Evolutionary conservation across 2,888 invertebrate genomes (phyloP).

Genomic region (Microchrysa polita): DNA sequence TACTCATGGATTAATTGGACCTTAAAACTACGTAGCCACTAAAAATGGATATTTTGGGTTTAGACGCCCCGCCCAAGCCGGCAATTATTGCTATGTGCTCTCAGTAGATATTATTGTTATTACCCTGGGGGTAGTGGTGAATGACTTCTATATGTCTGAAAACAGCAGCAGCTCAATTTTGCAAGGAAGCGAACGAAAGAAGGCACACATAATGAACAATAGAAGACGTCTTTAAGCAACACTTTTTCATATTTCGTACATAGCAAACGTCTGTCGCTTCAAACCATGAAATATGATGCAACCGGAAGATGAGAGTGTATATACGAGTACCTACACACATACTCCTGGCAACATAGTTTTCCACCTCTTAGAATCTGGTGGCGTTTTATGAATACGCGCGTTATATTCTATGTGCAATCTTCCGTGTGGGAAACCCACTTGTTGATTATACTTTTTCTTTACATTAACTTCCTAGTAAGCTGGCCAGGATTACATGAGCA

Average conservation of each 20-base stretch:
- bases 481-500: conserved; percentile 13
- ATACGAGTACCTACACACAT: too few species aligned
- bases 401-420: conserved; percentile 16
- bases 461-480: conserved; percentile 40
- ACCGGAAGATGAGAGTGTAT: neutral
- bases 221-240: conserved; percentile 31
- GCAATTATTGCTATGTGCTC: conserved; percentile 1
- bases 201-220: conserved; percentile 38
- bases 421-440: conserved; percentile 38
- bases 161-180: neutral
- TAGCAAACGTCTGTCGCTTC: neutral
- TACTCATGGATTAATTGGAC: conserved; percentile 20
- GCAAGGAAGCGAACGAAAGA: conserved; percentile 5
- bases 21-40: neutral
- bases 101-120: conserved; percentile 5
- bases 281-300: neutral
- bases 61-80: conserved; percentile 26
- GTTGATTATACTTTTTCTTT: conserved; percentile 32
- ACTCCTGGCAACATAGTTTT: too few species aligned
- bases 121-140: conserved; percentile 11
- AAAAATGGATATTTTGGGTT: neutral
- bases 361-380: neutral
- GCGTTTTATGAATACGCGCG: conserved; percentile 3
- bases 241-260: neutral
- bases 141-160: conserved; percentile 29